phyloP scores from a whole-genome alignment of 2,888 invertebrate species.

The Eledona agricola region DNA sequence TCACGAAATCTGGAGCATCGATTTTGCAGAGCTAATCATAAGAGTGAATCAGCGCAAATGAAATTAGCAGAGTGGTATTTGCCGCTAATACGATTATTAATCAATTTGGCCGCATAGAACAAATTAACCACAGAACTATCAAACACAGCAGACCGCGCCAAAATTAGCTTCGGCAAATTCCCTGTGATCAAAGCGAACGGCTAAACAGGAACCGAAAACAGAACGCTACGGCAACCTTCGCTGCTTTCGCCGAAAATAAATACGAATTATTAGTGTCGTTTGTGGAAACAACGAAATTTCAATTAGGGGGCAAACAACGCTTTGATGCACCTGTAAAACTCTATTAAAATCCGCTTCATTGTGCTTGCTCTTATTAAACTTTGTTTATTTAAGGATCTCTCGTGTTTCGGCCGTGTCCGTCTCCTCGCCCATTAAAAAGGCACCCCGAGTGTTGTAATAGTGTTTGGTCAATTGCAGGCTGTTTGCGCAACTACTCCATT shows the following conservation, averaged over 20 bases:
- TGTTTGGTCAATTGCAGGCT: slow-evolving; percentile 33
- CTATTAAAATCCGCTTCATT: slow-evolving; percentile 25
- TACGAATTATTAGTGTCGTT: slow-evolving; percentile 4
- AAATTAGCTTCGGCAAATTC: slow-evolving; percentile 7
- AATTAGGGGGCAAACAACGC: slow-evolving; percentile 12
- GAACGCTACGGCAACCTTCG: too few relatives aligned
- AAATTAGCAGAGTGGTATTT: slow-evolving; percentile 27
- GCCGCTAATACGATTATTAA: slow-evolving; percentile 30
- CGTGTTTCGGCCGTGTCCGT: slow-evolving; percentile 5
- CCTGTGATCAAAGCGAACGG: slow-evolving; percentile 1
- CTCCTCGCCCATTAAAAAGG: slow-evolving; percentile 25
- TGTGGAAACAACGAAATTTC: slow-evolving; percentile 18
- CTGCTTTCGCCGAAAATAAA: too few relatives aligned
- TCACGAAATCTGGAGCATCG: too few relatives aligned
- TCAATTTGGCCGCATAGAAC: slow-evolving; percentile 25
- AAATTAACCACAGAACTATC: slow-evolving; percentile 24
- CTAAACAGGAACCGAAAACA: too few relatives aligned
- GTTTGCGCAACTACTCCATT: slow-evolving; percentile 37
- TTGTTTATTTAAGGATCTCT: slow-evolving; percentile 14
- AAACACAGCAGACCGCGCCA: slow-evolving; percentile 22
- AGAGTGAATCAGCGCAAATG: slow-evolving; percentile 26
- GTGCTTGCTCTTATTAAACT: slow-evolving; percentile 18
- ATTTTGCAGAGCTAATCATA: slow-evolving; percentile 20
- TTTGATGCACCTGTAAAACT: slow-evolving; percentile 23
- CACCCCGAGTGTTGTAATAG: slow-evolving; percentile 33